Percentiles rank a stretch among this genome's conserved stretches.
Evolutionary conservation across 2,113 vertebrate species (phyloP).

Genomic region (Eulemur macaco): DNA sequence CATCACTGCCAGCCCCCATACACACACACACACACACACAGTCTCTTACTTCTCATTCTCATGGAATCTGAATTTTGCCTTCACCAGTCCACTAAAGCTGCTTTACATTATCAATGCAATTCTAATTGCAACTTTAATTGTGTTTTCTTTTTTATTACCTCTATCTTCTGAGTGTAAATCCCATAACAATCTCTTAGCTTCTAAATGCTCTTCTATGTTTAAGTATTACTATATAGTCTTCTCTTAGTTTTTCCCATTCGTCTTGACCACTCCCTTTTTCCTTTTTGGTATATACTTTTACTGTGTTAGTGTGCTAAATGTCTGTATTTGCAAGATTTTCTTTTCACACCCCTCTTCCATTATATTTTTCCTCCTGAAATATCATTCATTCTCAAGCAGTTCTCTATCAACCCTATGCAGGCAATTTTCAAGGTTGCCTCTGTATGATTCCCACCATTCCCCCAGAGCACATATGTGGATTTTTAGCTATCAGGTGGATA

Average conservation of each 20-base stretch:
- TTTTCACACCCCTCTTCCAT: not conserved
- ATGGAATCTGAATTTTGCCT: not conserved
- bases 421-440: not conserved
- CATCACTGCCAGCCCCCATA: not conserved
- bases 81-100: not conserved
- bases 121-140: not conserved
- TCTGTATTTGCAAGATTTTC: not conserved
- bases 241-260: not conserved
- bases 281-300: not conserved
- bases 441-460: not conserved
- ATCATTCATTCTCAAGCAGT: not conserved
- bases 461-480: not conserved
- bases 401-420: not conserved
- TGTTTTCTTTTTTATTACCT: not conserved
- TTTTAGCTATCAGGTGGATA: not conserved
- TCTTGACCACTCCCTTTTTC: not conserved
- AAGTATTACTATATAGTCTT: not conserved
- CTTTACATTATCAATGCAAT: not conserved
- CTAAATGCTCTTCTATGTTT: not conserved
- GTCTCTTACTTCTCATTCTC: not conserved
- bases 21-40: not conserved
- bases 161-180: not conserved
- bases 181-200: not conserved
- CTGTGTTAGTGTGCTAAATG: not conserved
- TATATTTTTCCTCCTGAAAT: not conserved